Evolutionary conservation across 2,888 invertebrate genomes (phyloP), one percentile per base, ranked within the genome.

Genomic region (Galerucella pusilla): DNA sequence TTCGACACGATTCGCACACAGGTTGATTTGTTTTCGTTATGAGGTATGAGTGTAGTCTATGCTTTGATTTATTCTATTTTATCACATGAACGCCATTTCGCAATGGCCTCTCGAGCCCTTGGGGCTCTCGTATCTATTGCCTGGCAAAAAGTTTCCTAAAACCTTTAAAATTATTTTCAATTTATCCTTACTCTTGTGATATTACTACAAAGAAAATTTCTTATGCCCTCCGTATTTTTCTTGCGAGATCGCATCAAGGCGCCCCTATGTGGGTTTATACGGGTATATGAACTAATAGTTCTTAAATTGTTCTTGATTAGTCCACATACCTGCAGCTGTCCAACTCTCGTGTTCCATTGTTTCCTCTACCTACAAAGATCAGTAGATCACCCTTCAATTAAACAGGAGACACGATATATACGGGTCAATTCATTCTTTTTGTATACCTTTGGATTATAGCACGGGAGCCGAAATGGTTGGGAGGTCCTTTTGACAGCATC

Each of bases 221-320:
- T 11, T 35, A 46, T 25, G 16, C n/a, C 76, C 74, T 73, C 68
- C 45, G 77, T 75, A 75, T 52, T 68, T 46, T 60, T 45, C 64
- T 71, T 77, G 45, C 70, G 77, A 80, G 81, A 82, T 81, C 77
- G 73, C 83, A 85, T 86, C 85, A 80, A 82, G 85, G 85, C 82
- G 83, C 86, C 85, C 86, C 83, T 83, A 85, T 86, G 80, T 75
- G 74, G 74, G 68, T 77, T 80, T 54, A 83, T 83, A 83, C 84
- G 87, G 84, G 84, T 82, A 77, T 80, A 83, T 84, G 81, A 84
- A 85, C 85, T 86, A 87, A 87, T 87, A 86, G 86, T 84, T 86
- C 86, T 85, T 86, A 86, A 87, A 88, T 87, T 87, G 86, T 85
- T 83, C 83, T 85, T 87, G 87, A 87, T 87, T 87, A 87, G 86